Percentiles rank a stretch among this genome's conserved stretches.
phyloP scores from a whole-genome alignment of 2,888 invertebrate genomes.

The Drosophila nr. fundita region DNA sequence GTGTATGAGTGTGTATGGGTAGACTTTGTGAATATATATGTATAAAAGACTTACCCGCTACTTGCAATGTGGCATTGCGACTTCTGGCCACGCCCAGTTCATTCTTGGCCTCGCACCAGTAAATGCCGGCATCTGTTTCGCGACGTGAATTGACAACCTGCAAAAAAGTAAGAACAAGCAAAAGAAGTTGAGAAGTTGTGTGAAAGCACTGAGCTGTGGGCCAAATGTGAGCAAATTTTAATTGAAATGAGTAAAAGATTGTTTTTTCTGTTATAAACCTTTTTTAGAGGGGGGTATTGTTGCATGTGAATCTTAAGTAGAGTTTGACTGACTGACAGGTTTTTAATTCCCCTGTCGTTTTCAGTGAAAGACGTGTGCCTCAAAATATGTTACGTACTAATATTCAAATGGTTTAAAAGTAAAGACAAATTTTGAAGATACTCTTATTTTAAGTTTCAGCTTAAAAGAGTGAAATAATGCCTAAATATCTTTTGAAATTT shows the following conservation, averaged over 20 bases:
- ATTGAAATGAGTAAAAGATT: conserved; percentile 63
- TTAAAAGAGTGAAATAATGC: too few relatives aligned
- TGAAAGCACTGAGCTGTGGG: conserved; percentile 12
- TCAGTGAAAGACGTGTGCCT: background rate
- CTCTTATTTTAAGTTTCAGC: background rate
- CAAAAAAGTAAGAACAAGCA: conserved; percentile 47
- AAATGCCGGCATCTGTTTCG: conserved; percentile 90
- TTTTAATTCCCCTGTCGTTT: background rate
- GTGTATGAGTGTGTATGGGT: conserved; percentile 1
- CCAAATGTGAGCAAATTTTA: conserved; percentile 60
- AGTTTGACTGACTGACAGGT: background rate
- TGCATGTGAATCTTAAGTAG: background rate
- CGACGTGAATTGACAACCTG: conserved; percentile 92
- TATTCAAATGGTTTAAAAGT: background rate
- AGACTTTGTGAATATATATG: background rate
- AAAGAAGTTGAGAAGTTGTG: conserved; percentile 30
- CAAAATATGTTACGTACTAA: too few relatives aligned
- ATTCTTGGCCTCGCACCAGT: conserved; percentile 95
- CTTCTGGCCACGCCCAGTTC: conserved; percentile 92
- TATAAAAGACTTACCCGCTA: conserved; percentile 89
- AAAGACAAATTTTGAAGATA: background rate
- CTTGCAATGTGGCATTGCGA: conserved; percentile 93
- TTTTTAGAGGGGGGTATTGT: background rate
- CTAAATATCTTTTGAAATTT: background rate
- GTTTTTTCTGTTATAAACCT: conserved; percentile 21